Conservation (phyloP, 2,113 vertebrate genomes). For the Ceyx melanurus region DNA sequence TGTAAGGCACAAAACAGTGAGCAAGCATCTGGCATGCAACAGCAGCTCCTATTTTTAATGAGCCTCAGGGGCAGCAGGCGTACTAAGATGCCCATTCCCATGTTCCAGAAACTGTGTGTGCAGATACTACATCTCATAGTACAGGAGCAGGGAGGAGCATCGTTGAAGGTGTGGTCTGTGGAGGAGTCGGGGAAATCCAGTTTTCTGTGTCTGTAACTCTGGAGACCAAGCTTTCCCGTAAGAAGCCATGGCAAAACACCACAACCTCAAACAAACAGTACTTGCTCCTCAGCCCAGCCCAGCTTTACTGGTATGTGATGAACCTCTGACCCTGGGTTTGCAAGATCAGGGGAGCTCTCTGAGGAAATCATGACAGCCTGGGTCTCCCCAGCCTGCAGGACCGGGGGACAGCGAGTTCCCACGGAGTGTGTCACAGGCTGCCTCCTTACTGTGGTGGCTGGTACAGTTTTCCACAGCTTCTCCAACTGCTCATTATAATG, state of each 20-base stretch:
- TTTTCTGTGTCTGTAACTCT: neutral
- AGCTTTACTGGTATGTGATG: neutral
- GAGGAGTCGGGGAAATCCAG: slow-evolving; percentile 21
- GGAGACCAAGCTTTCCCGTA: slow-evolving; percentile 28
- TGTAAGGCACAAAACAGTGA: slow-evolving; percentile 17
- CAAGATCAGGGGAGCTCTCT: neutral
- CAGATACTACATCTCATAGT: neutral
- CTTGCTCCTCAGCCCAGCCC: neutral
- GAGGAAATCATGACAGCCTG: accelerated
- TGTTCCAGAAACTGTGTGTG: neutral
- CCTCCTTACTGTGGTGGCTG: neutral
- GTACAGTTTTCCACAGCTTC: neutral
- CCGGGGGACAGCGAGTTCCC: neutral
- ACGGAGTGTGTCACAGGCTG: neutral
- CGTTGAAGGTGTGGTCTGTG: neutral
- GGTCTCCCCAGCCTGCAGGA: neutral
- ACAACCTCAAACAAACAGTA: neutral
- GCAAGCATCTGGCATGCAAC: slow-evolving; percentile 26
- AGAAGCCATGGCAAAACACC: neutral
- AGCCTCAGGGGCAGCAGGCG: neutral
- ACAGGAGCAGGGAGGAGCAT: neutral
- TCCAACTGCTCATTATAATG: neutral
- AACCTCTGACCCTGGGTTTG: neutral
- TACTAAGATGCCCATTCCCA: neutral
- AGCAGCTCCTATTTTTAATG: neutral